These are phyloP conservation scores for Colossoma macropomum DNA, from an alignment of 2,113 vertebrate genomes.

Conservation along the genomic window DNA sequence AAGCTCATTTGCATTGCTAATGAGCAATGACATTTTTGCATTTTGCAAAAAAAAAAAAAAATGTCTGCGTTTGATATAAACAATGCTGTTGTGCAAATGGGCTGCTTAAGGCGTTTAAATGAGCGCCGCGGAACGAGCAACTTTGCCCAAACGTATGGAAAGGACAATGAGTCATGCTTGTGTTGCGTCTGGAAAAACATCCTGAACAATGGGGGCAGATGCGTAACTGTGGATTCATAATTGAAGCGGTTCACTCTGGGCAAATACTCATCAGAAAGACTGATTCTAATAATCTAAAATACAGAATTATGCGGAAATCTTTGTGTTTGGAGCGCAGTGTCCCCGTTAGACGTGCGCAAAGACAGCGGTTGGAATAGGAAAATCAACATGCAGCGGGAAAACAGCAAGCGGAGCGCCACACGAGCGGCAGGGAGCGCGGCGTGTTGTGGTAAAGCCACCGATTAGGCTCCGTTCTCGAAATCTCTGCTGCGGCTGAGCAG, in stretches of 20 bases:
- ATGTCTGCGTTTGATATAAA: constrained; percentile 40
- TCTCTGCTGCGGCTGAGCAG: constrained; percentile 3
- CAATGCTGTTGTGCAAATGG: constrained; percentile 10
- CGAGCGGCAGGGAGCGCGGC: constrained; percentile 23
- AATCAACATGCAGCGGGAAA: constrained; percentile 54
- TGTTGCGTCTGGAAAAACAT: constrained; percentile 53
- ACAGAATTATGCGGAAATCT: too few species aligned
- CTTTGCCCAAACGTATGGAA: constrained; percentile 15
- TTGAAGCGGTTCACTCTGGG: too few species aligned
- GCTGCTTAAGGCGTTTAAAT: constrained; percentile 9
- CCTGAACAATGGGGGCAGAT: constrained; percentile 44
- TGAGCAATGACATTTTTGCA: constrained; percentile 54
- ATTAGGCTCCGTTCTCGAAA: constrained; percentile 36
- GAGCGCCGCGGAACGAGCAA: constrained; percentile 13
- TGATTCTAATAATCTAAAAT: too few species aligned
- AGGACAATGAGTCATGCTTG: constrained; percentile 48
- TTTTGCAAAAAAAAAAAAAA: too few species aligned
- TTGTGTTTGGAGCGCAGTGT: not conserved
- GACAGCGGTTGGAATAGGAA: constrained; percentile 2
- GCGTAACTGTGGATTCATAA: not conserved
- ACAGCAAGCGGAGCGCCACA: constrained; percentile 45
- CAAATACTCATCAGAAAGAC: not conserved
- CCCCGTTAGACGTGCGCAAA: not conserved
- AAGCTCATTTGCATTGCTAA: constrained; percentile 68
- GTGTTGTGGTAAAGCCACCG: constrained; percentile 49